Evolutionary conservation across 2,797 vertebrate species (phyloP), one percentile per base, ranked within the genome.

Genomic region (Acipenser ruthenus): DNA sequence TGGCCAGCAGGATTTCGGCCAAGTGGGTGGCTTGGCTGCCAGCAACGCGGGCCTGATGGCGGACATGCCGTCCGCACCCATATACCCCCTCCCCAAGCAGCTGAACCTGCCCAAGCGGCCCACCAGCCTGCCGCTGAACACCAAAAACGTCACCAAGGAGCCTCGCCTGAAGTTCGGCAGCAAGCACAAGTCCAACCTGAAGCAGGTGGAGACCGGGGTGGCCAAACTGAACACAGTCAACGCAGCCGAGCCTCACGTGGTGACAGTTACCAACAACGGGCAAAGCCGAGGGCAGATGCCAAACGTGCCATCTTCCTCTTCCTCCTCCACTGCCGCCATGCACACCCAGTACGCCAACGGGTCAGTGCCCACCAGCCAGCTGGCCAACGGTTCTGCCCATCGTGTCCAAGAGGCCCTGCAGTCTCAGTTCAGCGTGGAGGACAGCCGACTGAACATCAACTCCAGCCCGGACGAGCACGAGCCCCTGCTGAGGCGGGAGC

Each of bases 31-130:
- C 4, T 69, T 75, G 13, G 15, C 60, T 9, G 67, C n/a, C 47
- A 86, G 87, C 23, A 37, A 37, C 4, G 23, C 23, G 23, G 23
- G 23, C 4, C 23, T 37, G 23, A 37, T 37, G 74, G 84, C 87
- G 0, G 86, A 92, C 65, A 78, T 87, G 55, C 91, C 92, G 10
- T 37, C 23, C 23, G 48, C 88, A 71, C 79, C 95, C 72, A 85
- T 94, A 67, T 95, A 96, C 73, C 94, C 95, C 71, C 88, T 98
- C 49, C 97, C 97, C 72, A 99, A 99, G 83, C 97, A 99, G 75
- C 97, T 98, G 80, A 99, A 99, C 78, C 89, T 99, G 72, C 97
- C 97, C 13, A 98, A 97, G 82, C 89, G 96, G 83, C 96, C 97
- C 60, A 98, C 94, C 69, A 99, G 92, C 79, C 90, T 99, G 72